These are phyloP conservation scores for Charanyca ferruginea DNA, from an alignment of 2,888 invertebrate species.

Conservation along the genomic window DNA sequence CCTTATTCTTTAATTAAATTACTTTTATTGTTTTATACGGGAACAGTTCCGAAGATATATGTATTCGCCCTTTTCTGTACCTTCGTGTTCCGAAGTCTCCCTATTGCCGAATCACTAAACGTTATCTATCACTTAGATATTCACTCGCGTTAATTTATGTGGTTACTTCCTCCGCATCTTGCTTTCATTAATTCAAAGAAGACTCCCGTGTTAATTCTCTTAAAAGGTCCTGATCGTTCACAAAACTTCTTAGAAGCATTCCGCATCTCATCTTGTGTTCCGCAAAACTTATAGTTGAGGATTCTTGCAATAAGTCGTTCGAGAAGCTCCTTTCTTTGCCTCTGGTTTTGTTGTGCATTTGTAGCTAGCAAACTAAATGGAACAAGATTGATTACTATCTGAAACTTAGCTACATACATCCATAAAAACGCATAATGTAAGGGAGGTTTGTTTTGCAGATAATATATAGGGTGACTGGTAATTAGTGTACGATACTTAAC, in stretches of 20 bases:
- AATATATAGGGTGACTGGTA: too few species aligned
- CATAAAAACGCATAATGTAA: not conserved
- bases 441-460: slow-evolving; percentile 20
- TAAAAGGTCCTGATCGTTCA: slow-evolving; percentile 73
- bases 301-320: slow-evolving; percentile 61
- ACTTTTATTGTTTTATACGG: slow-evolving; percentile 59
- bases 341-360: slow-evolving; percentile 51
- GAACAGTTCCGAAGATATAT: slow-evolving; percentile 44
- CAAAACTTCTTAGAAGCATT: slow-evolving; percentile 68
- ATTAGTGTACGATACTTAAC: too few species aligned
- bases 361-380: slow-evolving; percentile 30
- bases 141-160: slow-evolving; percentile 75
- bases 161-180: slow-evolving; percentile 70
- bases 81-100: slow-evolving; percentile 36
- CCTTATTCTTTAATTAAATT: slow-evolving; percentile 60
- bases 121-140: slow-evolving; percentile 75
- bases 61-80: slow-evolving; percentile 45
- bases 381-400: slow-evolving; percentile 23
- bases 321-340: slow-evolving; percentile 49
- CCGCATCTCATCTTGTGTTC: slow-evolving; percentile 64
- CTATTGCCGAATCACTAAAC: slow-evolving; percentile 62
- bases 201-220: slow-evolving; percentile 76
- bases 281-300: slow-evolving; percentile 62
- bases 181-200: slow-evolving; percentile 74
- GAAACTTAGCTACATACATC: slow-evolving; percentile 10